Evolutionary conservation across 1,140 invertebrate species (phyloP).

Genomic region (Dreissena polymorpha): DNA sequence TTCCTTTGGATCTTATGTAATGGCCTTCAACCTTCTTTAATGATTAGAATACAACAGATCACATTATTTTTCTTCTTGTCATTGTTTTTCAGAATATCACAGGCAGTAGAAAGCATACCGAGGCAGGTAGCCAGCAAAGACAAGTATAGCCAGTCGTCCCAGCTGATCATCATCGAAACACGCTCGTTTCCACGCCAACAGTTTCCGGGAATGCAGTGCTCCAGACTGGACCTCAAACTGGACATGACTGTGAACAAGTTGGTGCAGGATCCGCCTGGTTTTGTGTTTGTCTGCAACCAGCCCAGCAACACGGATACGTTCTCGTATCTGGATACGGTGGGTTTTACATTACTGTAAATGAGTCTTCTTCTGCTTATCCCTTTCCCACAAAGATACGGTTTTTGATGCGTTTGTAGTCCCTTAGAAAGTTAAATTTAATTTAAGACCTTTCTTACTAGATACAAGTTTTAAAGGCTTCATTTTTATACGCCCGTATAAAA

Average conservation of each 20-base stretch:
- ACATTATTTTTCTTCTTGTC: too few species aligned
- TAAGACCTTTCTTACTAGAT: too few species aligned
- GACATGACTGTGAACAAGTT: slow-evolving; percentile 21
- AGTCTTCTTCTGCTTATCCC: not conserved
- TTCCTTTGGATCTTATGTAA: too few species aligned
- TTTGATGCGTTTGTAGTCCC: too few species aligned
- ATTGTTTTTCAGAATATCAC: slow-evolving; percentile 31
- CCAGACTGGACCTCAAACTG: slow-evolving; percentile 30
- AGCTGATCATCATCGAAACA: slow-evolving; percentile 34
- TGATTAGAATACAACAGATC: too few species aligned
- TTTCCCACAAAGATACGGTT: too few species aligned
- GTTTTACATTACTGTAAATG: not conserved
- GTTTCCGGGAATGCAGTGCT: slow-evolving; percentile 44
- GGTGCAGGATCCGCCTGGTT: slow-evolving; percentile 24
- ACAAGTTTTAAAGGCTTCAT: too few species aligned
- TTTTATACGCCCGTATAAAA: too few species aligned
- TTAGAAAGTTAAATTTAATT: too few species aligned
- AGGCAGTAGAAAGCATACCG: slow-evolving; percentile 48
- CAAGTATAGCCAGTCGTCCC: slow-evolving; percentile 17
- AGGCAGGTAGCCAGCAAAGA: not conserved
- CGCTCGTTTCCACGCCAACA: not conserved
- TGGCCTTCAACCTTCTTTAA: too few species aligned
- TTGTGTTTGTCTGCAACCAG: slow-evolving; percentile 47
- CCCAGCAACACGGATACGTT: slow-evolving; percentile 19
- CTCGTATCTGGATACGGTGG: slow-evolving; percentile 34